phyloP scores from a whole-genome alignment of 1,140 invertebrate species.

The Delia radicum region DNA sequence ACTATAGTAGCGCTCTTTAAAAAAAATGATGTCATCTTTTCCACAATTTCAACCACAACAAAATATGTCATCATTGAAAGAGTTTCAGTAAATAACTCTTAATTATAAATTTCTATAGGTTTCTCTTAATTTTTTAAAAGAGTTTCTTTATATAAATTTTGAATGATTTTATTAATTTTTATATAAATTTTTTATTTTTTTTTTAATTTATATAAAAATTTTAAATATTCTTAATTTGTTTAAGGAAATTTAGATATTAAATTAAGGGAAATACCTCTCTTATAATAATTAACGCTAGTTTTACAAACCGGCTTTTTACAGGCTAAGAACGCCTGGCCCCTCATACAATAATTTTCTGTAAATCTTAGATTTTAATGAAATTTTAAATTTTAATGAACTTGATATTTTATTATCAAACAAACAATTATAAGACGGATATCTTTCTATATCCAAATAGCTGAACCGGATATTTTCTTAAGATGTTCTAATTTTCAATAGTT shows the following conservation, averaged over 20 bases:
- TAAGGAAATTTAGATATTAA: not conserved
- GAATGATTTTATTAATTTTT: not conserved
- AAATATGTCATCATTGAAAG: not conserved
- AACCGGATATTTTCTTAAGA: not conserved
- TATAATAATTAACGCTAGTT: conserved; percentile 1
- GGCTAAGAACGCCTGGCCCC: conserved; percentile 18
- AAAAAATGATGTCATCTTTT: not conserved
- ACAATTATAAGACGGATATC: not conserved
- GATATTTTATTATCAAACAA: not conserved
- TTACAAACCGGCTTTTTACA: conserved; percentile 19
- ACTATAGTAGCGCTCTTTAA: not conserved
- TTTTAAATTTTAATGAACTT: not conserved
- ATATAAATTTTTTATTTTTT: not conserved
- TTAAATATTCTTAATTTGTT: not conserved
- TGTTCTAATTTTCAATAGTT: not conserved
- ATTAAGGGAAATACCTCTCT: not conserved
- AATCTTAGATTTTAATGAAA: not conserved
- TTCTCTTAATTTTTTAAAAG: not conserved
- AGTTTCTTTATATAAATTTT: not conserved
- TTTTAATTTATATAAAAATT: not conserved
- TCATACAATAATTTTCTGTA: not conserved
- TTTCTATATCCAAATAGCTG: not conserved
- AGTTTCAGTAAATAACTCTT: not conserved
- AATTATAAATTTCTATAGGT: not conserved
- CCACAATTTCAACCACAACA: not conserved